Conservation (phyloP, 2,113 vertebrate genomes). For the Tetrax tetrax region DNA sequence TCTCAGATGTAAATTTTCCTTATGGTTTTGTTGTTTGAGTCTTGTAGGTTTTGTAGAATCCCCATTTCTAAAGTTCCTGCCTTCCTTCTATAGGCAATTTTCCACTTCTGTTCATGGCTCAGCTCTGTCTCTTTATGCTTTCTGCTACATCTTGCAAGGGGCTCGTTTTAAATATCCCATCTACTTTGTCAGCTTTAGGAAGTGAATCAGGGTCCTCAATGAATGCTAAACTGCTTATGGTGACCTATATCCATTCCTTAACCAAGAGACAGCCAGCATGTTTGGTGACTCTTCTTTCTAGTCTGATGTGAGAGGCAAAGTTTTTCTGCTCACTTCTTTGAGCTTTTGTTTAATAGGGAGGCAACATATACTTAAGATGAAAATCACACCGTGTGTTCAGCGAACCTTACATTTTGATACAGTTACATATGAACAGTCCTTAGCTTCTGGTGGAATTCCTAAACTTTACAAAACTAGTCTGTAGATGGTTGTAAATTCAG, state of each 20-base stretch:
- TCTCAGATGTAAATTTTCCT: neutral
- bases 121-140: neutral
- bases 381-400: neutral
- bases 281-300: neutral
- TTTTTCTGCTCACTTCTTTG: neutral
- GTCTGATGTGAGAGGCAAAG: neutral
- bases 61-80: neutral
- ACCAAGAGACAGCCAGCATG: neutral
- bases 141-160: neutral
- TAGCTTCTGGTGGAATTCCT: neutral
- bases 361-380: neutral
- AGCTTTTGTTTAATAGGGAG: neutral
- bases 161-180: neutral
- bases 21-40: neutral
- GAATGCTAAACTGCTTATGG: neutral
- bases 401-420: neutral
- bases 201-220: neutral
- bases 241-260: neutral
- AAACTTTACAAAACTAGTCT: neutral
- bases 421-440: neutral
- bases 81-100: neutral
- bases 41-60: neutral
- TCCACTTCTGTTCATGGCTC: neutral
- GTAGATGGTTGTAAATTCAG: neutral
- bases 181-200: neutral